Conservation (phyloP, 92 coral and sea anemone genomes). For the Parazoanthus atlanticus region DNA sequence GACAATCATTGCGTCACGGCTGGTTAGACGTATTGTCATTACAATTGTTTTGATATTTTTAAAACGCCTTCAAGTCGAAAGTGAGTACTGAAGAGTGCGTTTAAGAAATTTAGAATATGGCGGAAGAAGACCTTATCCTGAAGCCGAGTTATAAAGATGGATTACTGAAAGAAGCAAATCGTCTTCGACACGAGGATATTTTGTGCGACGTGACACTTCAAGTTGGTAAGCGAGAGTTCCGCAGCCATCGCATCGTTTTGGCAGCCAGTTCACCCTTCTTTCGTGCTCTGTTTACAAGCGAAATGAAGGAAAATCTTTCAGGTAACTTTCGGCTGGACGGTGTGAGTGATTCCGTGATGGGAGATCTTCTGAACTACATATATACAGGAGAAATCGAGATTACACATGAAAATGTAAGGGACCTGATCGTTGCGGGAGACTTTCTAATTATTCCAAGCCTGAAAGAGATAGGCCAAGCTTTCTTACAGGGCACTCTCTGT, state of each 20-base stretch:
- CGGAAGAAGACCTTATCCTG: neutral
- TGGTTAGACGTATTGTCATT: neutral
- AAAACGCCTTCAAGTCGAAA: neutral
- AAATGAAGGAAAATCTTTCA: conserved; percentile 58
- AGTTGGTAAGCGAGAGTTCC: conserved; percentile 60
- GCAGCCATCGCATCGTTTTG: conserved; percentile 69
- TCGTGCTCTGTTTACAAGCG: conserved; percentile 63
- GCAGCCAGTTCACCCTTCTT: conserved; percentile 79
- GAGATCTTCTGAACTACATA: conserved; percentile 56
- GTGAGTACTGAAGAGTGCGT: neutral
- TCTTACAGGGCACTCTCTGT: conserved; percentile 50
- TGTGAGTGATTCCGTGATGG: conserved; percentile 52
- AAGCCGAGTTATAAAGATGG: conserved; percentile 36
- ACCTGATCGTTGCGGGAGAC: conserved; percentile 64
- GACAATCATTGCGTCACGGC: neutral
- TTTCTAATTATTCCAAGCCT: conserved; percentile 66
- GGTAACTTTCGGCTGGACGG: conserved; percentile 49
- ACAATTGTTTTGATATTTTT: neutral
- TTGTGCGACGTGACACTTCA: conserved; percentile 76
- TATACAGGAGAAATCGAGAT: conserved; percentile 72
- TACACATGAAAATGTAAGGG: conserved; percentile 64
- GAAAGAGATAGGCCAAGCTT: conserved; percentile 49
- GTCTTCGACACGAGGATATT: conserved; percentile 31
- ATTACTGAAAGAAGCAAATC: conserved; percentile 24
- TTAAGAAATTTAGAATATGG: neutral